phyloP scores from a whole-genome alignment of 2,113 vertebrate genomes.

The Grallaria varia region DNA sequence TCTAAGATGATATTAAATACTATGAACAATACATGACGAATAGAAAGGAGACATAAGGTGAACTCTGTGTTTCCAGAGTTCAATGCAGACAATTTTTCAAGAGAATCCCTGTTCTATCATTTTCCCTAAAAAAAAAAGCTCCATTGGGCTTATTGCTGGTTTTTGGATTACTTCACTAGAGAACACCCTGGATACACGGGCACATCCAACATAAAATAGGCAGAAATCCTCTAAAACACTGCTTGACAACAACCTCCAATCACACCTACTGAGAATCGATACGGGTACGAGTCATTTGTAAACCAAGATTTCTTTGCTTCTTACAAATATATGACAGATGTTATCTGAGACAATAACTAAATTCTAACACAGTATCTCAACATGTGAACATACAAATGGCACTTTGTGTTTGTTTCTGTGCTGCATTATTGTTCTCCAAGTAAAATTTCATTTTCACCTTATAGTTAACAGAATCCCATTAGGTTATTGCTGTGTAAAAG shows the following conservation, averaged over 20 bases:
- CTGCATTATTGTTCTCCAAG: slow-evolving; percentile 46
- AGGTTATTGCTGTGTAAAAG: slow-evolving; percentile 79
- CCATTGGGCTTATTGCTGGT: slow-evolving; percentile 34
- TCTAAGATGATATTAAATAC: neutral
- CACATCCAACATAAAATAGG: neutral
- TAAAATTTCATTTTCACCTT: slow-evolving; percentile 28
- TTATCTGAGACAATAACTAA: slow-evolving; percentile 25
- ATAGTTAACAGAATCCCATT: slow-evolving; percentile 6
- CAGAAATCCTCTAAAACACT: neutral
- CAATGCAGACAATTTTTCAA: neutral
- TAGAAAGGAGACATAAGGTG: neutral
- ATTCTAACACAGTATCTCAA: slow-evolving; percentile 30
- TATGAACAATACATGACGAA: neutral
- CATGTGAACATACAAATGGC: slow-evolving; percentile 66
- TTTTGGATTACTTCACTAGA: slow-evolving; percentile 26
- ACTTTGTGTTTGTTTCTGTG: slow-evolving; percentile 70
- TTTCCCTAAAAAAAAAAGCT: slow-evolving; percentile 8
- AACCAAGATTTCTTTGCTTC: slow-evolving; percentile 7
- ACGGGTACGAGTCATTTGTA: neutral
- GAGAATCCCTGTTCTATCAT: neutral
- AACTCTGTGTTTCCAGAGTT: neutral
- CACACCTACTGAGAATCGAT: slow-evolving; percentile 15
- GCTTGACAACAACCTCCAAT: slow-evolving; percentile 28
- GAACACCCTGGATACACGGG: neutral
- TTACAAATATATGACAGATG: neutral